Evolutionary conservation across 2,888 invertebrate genomes (phyloP), one percentile per base, ranked within the genome.

Genomic region (Acrobeloides nanus): DNA sequence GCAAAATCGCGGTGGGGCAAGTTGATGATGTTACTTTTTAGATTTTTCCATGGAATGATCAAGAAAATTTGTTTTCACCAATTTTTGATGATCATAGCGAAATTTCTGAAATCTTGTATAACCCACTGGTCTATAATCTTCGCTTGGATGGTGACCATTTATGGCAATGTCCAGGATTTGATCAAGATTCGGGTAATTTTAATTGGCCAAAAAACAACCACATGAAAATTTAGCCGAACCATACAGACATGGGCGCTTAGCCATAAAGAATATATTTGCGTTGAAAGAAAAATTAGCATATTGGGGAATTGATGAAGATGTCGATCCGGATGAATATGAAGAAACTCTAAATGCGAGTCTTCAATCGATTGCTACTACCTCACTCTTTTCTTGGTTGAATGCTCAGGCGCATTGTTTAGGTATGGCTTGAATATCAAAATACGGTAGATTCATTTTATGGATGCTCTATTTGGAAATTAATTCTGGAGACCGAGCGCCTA

Each of bases 141-240:
- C 59, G 59, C 55, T 61, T 64, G 20, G 72, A 72, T 41, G 48
- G 44, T 20, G 55, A 68, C 6, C 62, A 64, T 17, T 50, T 72
- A 15, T 70, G 69, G 67, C 72, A 72, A 50, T 63, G 62, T 32
- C 70, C 72, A 1, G 72, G 72, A 17, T 72, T 64, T 52, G 68
- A 66, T 41, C 55, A 51, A 25, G 68, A 72, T 24, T 17, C 24
- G 17, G 41, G 53, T 55, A 25, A 38, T 23, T 46, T 17, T 32
- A 26, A 32, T 18, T 27, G 15, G 4, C n/a, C n/a, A n/a, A n/a
- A n/a, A n/a, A n/a, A n/a, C n/a, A n/a, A n/a, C n/a, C n/a, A n/a
- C n/a, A n/a, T 20, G 25, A 6, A 8, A 29, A 38, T 59, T 31
- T 39, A 55, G 62, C 38, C 27, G 67, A 68, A 40, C 53, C 62